phyloP scores from a whole-genome alignment of 1,140 invertebrate genomes.

The Atta colombica region DNA sequence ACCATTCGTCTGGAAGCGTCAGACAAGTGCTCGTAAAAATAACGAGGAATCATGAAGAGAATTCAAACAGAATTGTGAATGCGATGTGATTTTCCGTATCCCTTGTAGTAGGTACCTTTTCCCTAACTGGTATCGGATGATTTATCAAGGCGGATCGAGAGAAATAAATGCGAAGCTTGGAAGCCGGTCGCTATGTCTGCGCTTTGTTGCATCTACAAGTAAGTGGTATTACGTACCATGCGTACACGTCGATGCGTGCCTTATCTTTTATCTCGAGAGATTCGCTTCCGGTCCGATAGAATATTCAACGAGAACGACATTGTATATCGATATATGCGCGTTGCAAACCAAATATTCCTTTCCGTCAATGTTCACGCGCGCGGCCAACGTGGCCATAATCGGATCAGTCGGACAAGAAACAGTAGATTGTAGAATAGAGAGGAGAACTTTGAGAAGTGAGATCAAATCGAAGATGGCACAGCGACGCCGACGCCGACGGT shows the following conservation, averaged over 20 bases:
- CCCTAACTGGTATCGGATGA: constrained; percentile 32
- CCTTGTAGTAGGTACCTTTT: background rate
- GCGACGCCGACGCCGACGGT: too few relatives aligned
- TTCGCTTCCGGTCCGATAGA: constrained; percentile 50
- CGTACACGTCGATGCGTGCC: constrained; percentile 46
- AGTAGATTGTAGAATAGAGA: background rate
- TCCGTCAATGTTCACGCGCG: constrained; percentile 36
- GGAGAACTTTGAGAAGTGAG: background rate
- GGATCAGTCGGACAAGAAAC: constrained; percentile 17
- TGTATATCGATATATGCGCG: constrained; percentile 30
- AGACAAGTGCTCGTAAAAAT: constrained; percentile 19
- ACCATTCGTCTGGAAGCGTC: constrained; percentile 15
- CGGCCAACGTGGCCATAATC: constrained; percentile 22
- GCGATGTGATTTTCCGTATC: constrained; percentile 39
- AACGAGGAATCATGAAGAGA: constrained; percentile 8
- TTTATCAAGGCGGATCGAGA: constrained; percentile 23
- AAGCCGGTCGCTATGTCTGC: background rate
- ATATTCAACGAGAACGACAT: constrained; percentile 40
- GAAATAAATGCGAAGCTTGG: constrained; percentile 32
- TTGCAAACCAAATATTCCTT: constrained; percentile 54
- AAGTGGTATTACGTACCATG: constrained; percentile 58
- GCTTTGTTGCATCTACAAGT: constrained; percentile 20
- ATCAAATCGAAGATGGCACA: constrained; percentile 26
- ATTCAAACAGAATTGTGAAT: constrained; percentile 55
- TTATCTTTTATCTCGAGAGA: constrained; percentile 46